Percentiles rank a stretch among this genome's conserved stretches.
phyloP scores from a whole-genome alignment of 2,113 vertebrate genomes.

The Tragelaphus scriptus region DNA sequence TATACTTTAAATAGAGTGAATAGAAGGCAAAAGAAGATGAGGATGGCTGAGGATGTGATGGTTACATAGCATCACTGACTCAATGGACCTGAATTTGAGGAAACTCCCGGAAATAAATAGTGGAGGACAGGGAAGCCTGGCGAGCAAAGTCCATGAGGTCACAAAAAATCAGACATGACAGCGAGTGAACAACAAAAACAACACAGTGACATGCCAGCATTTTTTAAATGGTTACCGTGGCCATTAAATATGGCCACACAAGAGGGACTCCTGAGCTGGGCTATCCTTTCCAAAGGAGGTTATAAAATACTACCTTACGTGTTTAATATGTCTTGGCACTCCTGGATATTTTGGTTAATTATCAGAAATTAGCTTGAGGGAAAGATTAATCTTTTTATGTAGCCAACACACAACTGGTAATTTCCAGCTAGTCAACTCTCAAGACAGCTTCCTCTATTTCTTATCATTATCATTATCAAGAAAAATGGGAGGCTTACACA shows the following conservation, averaged over 20 bases:
- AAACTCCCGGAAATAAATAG: neutral
- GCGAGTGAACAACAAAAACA: neutral
- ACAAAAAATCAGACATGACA: neutral
- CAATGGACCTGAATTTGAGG: neutral
- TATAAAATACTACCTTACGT: conserved; percentile 21
- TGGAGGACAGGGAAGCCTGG: neutral
- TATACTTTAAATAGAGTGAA: neutral
- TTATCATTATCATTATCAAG: conserved; percentile 41
- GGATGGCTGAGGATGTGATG: neutral
- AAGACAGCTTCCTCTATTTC: neutral
- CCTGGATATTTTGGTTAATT: conserved; percentile 55
- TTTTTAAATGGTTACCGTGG: neutral
- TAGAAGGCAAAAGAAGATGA: neutral
- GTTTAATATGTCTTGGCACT: conserved; percentile 58
- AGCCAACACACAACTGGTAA: conserved; percentile 24
- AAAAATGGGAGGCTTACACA: conserved; percentile 1
- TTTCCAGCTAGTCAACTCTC: neutral
- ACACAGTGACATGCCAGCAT: neutral
- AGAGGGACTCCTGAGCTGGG: neutral
- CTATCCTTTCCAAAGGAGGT: neutral
- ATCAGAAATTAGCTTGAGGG: conserved; percentile 38
- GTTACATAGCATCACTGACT: neutral
- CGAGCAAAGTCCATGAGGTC: neutral
- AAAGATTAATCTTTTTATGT: neutral
- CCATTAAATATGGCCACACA: neutral